Base-by-base conservation (phyloP, 2,797 vertebrate species). In the Clangula hyemalis region DNA sequence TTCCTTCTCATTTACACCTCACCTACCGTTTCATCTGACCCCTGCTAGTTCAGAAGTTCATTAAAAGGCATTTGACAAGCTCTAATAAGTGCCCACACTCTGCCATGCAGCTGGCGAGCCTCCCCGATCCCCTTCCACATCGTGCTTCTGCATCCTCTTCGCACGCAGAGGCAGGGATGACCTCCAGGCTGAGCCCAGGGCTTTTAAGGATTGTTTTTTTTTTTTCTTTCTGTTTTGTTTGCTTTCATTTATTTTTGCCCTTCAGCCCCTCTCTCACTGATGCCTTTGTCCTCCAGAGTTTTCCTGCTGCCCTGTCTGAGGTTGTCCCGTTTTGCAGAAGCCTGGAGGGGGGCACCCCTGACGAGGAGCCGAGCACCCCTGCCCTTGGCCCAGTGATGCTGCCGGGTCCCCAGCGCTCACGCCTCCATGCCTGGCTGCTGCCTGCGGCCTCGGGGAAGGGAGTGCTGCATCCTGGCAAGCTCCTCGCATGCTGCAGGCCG, bases 31-130 rank as follows among this genome's bases (percentile, higher is more conserved):
- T 85, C 76, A 60, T 25, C 78, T 86, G 71, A 84, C 22, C 56
- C 51, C 60, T 1, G 2, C 32, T 72, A 90, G 51, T 60, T 81
- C 2, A 9, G 51, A 62, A 0, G 0, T 78, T 92, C 70, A 78
- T 92, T 86, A 83, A 81, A 93, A 95, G 36, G n/a, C 36, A 36
- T 56, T 49, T 88, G 56, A 88, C 60, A 73, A 90, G 45, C 43
- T 68, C 91, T 81, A 92, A 84, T 84, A 72, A 83, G 83, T 69
- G 13, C 39, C 18, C 20, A 43, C 9, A 20, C 32, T 49, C 69
- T 36, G 62, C 34, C 0, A 0, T 25, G 75, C 0, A 1, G 45
- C 61, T 53, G 36, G 0, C 0, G 11, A 75, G 21, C 21, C 51
- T 75, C 41, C 51, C 32, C 2, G 2, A 39, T 22, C 51, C n/a